These are phyloP conservation scores for Atethmia centrago DNA, from an alignment of 2,888 invertebrate genomes.

Conservation along the genomic window DNA sequence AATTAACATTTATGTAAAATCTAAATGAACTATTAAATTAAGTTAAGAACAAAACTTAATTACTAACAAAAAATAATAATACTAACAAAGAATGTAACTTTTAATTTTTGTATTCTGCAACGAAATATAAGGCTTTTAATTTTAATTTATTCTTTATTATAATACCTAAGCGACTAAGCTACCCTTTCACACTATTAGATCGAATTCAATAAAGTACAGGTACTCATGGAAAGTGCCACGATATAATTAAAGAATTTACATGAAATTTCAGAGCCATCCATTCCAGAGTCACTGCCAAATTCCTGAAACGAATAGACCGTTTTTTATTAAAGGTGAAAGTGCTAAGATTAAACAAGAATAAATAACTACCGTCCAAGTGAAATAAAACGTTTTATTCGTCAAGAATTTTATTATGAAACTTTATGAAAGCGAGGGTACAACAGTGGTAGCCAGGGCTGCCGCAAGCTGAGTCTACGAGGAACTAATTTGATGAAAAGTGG, in stretches of 20 bases:
- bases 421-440: constrained; percentile 44
- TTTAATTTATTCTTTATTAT: neutral
- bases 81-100: too few relatives aligned
- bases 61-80: too few relatives aligned
- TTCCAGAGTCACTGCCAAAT: constrained; percentile 27
- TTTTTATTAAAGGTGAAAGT: constrained; percentile 52
- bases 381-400: constrained; percentile 58
- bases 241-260: constrained; percentile 36
- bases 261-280: constrained; percentile 24
- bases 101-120: too few relatives aligned
- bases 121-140: too few relatives aligned
- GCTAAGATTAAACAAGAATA: constrained; percentile 52
- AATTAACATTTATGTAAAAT: too few relatives aligned
- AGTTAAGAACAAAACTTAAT: too few relatives aligned
- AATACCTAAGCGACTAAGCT: neutral
- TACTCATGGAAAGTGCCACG: constrained; percentile 18
- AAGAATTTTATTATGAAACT: constrained; percentile 62
- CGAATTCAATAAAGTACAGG: constrained; percentile 2
- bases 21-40: too few relatives aligned
- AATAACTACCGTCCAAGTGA: constrained; percentile 55
- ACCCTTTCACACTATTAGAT: constrained; percentile 24
- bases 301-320: constrained; percentile 34
- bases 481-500: neutral
- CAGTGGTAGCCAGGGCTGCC: constrained; percentile 34
- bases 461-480: neutral